Percentiles rank a stretch among this genome's conserved stretches.
These are phyloP conservation scores for Deroplatys truncata DNA, from an alignment of 2,888 invertebrate species.

Conservation along the genomic window DNA sequence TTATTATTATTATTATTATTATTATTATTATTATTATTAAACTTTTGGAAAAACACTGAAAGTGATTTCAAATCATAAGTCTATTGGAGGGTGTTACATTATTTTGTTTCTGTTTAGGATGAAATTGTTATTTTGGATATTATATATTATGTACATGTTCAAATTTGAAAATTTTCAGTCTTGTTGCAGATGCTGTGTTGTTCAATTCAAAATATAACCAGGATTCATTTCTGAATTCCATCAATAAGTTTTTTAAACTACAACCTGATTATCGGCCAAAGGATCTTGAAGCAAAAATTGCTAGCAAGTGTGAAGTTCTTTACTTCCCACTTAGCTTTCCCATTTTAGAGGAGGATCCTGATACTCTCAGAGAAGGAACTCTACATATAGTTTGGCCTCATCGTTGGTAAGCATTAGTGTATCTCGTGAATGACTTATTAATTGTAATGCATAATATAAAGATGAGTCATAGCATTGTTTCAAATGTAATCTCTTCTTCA, in stretches of 20 bases:
- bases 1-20: no score
- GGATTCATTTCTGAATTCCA: conserved; percentile 59
- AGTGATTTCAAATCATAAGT: no score
- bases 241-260: conserved; percentile 57
- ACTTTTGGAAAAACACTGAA: no score
- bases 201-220: conserved; percentile 70
- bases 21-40: no score
- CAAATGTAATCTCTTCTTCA: no score
- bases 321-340: conserved; percentile 58
- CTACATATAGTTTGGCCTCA: conserved; percentile 68
- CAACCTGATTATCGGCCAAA: conserved; percentile 62
- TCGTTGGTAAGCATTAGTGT: conserved; percentile 51
- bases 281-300: conserved; percentile 51
- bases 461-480: no score
- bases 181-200: conserved; percentile 62
- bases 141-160: background rate
- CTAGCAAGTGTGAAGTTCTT: conserved; percentile 57
- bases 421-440: no score
- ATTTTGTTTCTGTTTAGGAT: no score
- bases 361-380: conserved; percentile 16
- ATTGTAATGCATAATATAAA: no score
- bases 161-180: conserved; percentile 42
- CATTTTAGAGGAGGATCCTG: background rate
- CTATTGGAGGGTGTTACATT: no score
- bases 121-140: no score